Evolutionary conservation across 2,797 vertebrate species (phyloP).

Genomic region (Ambastaia sidthimunki): DNA sequence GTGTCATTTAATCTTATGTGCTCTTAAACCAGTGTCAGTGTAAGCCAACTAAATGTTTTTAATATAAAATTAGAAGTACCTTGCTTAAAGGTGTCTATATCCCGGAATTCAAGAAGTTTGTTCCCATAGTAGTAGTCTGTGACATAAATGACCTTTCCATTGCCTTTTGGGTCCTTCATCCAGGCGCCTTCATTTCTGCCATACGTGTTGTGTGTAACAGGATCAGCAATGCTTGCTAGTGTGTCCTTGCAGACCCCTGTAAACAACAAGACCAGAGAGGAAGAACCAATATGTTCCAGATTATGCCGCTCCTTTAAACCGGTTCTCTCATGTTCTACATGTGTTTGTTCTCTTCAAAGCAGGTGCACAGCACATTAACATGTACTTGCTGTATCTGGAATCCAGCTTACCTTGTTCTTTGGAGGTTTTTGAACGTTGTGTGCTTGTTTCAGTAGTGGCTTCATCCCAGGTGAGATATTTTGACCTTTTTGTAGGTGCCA

Average conservation of each 20-base stretch:
- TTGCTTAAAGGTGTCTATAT: constrained; percentile 90
- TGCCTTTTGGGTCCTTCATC: constrained; percentile 93
- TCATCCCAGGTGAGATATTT: constrained; percentile 74
- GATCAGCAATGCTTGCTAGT: constrained; percentile 88
- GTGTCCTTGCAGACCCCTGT: constrained; percentile 92
- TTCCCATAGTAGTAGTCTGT: constrained; percentile 90
- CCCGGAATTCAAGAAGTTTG: constrained; percentile 88
- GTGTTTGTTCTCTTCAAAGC: not conserved
- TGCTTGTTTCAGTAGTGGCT: constrained; percentile 64
- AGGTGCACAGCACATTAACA: not conserved
- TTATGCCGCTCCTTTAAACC: not conserved
- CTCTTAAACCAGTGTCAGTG: not conserved
- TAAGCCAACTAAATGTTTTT: not conserved
- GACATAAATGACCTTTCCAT: constrained; percentile 88
- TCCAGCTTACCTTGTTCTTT: constrained; percentile 64
- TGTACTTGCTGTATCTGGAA: not conserved
- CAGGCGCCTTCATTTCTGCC: constrained; percentile 90
- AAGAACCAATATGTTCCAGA: not conserved
- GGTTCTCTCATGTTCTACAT: too few species aligned
- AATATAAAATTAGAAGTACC: constrained; percentile 71
- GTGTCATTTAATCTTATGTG: not conserved
- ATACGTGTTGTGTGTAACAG: constrained; percentile 85
- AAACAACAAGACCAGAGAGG: constrained; percentile 1
- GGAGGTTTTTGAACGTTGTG: constrained; percentile 67
- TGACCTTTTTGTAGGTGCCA: constrained; percentile 31